These are phyloP conservation scores for Hymenopus coronatus DNA, from an alignment of 2,888 invertebrate species.

Conservation along the genomic window DNA sequence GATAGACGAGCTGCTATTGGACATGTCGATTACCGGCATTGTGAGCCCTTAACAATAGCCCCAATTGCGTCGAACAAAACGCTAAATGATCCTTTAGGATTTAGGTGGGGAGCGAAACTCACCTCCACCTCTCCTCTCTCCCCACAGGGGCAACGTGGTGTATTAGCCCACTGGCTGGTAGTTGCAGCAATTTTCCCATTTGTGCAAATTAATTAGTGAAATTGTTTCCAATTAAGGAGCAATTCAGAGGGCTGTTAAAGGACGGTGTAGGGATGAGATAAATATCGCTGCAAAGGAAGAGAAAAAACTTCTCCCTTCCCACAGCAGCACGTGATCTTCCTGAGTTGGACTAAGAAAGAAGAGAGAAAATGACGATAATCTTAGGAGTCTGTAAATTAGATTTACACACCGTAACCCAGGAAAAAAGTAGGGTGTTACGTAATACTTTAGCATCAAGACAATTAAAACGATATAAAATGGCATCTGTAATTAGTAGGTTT, in stretches of 20 bases:
- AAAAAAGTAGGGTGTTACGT: too few species aligned
- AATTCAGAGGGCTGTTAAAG: conserved; percentile 45
- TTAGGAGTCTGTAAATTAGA: background rate
- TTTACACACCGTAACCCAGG: background rate
- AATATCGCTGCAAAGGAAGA: background rate
- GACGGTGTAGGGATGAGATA: background rate
- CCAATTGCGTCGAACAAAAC: conserved; percentile 52
- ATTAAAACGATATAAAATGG: too few species aligned
- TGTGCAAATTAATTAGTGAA: conserved; percentile 42
- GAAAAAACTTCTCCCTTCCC: background rate
- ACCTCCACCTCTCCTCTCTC: background rate
- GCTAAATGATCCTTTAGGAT: conserved; percentile 46
- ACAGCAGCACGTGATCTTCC: background rate
- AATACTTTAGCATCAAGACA: too few species aligned
- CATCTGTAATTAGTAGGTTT: too few species aligned
- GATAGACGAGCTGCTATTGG: conserved; percentile 28
- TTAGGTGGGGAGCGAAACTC: background rate
- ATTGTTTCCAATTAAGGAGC: conserved; percentile 57
- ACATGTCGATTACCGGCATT: conserved; percentile 51
- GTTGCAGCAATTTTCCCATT: conserved; percentile 34
- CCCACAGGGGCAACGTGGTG: background rate
- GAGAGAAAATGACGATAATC: background rate
- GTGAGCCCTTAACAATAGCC: conserved; percentile 50
- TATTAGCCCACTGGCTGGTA: background rate
- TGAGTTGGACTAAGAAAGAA: background rate